Conservation (phyloP, 2,888 invertebrate species). For the Mythimna impura region DNA sequence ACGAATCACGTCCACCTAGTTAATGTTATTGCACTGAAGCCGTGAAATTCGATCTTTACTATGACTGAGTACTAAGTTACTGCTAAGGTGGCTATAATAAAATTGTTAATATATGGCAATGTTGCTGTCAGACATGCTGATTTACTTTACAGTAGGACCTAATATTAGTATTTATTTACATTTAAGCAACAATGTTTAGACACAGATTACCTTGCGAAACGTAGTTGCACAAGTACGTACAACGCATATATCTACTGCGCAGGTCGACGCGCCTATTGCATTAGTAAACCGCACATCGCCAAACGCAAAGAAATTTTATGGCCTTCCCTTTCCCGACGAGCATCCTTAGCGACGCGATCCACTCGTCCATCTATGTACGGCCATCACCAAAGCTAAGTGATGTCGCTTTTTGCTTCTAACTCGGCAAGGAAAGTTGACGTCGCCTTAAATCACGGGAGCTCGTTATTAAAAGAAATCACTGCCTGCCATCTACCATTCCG, state of each 20-base stretch:
- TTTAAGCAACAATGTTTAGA: constrained; percentile 31
- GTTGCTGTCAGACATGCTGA: constrained; percentile 14
- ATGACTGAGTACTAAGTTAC: constrained; percentile 25
- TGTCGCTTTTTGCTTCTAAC: constrained; percentile 83
- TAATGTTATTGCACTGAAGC: constrained; percentile 38
- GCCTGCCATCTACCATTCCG: constrained; percentile 78
- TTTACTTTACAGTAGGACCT: constrained; percentile 41
- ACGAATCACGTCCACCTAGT: constrained; percentile 45
- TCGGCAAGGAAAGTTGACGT: constrained; percentile 86
- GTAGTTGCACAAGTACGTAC: constrained; percentile 8
- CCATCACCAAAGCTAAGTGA: constrained; percentile 52
- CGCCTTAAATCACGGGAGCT: constrained; percentile 80
- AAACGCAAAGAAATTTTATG: constrained; percentile 62
- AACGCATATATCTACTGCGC: constrained; percentile 30
- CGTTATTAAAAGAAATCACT: constrained; percentile 87
- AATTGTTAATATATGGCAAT: constrained; percentile 24
- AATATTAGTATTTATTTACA: constrained; percentile 27
- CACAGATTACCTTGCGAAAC: constrained; percentile 21
- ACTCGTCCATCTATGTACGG: constrained; percentile 69
- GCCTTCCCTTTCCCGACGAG: constrained; percentile 57
- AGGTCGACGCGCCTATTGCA: constrained; percentile 25
- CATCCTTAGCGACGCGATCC: constrained; percentile 61
- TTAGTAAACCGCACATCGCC: constrained; percentile 38
- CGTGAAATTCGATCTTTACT: constrained; percentile 52
- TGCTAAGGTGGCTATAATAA: constrained; percentile 36